Conservation (phyloP, 2,888 invertebrate genomes). For the Siphlonurus alternatus region DNA sequence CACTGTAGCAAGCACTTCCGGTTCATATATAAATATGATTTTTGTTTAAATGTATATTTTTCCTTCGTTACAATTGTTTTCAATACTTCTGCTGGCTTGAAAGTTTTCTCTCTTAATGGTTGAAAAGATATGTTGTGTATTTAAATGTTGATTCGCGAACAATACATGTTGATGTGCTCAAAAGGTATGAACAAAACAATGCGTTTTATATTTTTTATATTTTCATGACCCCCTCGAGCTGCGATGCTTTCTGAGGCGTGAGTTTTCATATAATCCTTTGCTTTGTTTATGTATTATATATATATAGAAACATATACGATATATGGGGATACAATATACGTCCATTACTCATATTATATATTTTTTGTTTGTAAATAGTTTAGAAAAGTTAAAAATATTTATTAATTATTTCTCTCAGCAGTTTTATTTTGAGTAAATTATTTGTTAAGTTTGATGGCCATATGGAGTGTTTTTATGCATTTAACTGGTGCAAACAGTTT, state of each 20-base stretch:
- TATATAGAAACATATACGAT: background rate
- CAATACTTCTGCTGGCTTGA: background rate
- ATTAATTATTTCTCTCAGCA: no score
- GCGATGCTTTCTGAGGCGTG: background rate
- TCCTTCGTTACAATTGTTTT: background rate
- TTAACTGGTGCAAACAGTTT: no score
- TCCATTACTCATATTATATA: background rate
- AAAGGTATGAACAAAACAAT: background rate
- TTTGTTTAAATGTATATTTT: no score
- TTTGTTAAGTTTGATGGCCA: no score
- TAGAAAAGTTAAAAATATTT: background rate
- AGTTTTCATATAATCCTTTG: background rate
- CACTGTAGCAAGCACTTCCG: background rate
- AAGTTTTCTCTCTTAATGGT: background rate
- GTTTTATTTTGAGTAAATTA: no score
- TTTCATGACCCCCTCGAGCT: background rate
- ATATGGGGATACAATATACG: background rate
- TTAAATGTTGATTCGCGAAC: background rate
- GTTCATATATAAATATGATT: no score
- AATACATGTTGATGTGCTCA: background rate
- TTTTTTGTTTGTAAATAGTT: background rate
- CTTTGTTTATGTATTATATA: background rate
- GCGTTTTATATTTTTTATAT: no score
- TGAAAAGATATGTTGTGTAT: background rate
- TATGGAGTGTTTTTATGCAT: no score